Evolutionary conservation across 2,113 vertebrate genomes (phyloP).

Genomic region (Zootoca vivipara): DNA sequence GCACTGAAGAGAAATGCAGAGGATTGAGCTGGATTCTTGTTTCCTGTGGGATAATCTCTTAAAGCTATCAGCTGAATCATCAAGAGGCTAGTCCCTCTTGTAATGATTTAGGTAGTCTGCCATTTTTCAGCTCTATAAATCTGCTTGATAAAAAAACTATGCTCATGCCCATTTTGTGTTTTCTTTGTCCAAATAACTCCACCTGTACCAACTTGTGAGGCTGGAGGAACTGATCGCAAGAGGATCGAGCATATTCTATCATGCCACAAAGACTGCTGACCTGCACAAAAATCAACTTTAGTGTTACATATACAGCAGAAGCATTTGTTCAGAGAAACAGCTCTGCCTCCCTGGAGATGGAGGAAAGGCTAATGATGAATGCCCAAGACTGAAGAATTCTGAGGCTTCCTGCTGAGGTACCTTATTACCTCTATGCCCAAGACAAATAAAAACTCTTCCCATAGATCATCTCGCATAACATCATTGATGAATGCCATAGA

Average conservation of each 20-base stretch:
- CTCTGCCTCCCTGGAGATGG: not conserved
- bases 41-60: not conserved
- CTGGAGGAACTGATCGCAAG: not conserved
- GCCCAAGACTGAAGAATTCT: not conserved
- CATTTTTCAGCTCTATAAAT: not conserved
- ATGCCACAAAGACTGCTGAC: rapidly evolving
- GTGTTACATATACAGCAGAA: not conserved
- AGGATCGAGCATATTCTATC: rapidly evolving
- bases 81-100: not conserved
- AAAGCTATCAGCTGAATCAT: not conserved
- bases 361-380: rapidly evolving
- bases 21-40: not conserved
- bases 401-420: too few relatives aligned
- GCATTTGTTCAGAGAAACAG: not conserved
- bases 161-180: not conserved
- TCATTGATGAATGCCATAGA: not conserved
- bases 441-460: not conserved
- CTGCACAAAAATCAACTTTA: not conserved
- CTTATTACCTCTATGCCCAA: not conserved
- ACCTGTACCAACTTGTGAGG: not conserved
- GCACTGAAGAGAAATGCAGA: not conserved
- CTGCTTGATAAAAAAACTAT: not conserved
- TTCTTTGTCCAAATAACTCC: not conserved
- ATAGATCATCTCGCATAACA: not conserved
- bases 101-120: too few relatives aligned